Evolutionary conservation across 2,888 invertebrate species (phyloP).

Genomic region (Kryphioiulus occultus): DNA sequence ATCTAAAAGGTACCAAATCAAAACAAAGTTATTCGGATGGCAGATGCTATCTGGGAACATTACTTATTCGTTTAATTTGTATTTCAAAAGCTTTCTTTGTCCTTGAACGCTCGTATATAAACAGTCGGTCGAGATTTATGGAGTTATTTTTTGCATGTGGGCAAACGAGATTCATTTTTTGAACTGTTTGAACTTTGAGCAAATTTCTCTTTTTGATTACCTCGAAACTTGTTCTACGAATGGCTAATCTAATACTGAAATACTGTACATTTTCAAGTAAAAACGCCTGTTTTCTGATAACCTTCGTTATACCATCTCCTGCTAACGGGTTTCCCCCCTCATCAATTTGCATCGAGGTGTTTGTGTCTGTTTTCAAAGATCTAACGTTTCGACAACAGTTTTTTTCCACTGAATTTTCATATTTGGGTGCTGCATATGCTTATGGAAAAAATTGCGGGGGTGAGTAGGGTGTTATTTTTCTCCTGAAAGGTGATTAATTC

Average conservation of each 20-base stretch:
- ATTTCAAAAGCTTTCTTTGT: not conserved
- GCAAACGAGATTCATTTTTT: slow-evolving; percentile 3
- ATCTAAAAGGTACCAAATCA: not conserved
- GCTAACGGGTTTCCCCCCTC: slow-evolving; percentile 28
- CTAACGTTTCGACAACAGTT: slow-evolving; percentile 12
- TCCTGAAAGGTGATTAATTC: slow-evolving; percentile 25
- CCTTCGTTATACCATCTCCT: not conserved
- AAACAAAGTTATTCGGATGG: not conserved
- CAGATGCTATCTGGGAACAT: not conserved
- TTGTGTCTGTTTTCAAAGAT: slow-evolving; percentile 7
- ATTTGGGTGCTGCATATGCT: not conserved
- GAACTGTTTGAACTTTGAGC: not conserved
- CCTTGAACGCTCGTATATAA: not conserved
- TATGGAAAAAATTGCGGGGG: slow-evolving; percentile 9
- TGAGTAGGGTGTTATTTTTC: slow-evolving; percentile 9
- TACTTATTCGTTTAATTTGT: not conserved
- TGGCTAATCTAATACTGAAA: not conserved
- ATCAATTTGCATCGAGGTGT: slow-evolving; percentile 35
- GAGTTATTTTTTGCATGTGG: not conserved
- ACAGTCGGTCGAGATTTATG: slow-evolving; percentile 1
- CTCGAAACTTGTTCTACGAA: not conserved
- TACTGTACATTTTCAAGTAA: not conserved
- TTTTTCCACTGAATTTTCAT: slow-evolving; percentile 7
- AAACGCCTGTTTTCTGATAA: slow-evolving; percentile 28
- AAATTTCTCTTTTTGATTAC: not conserved